Conservation (phyloP, 2,888 invertebrate species). For the Dasysyrphus tricinctus region DNA sequence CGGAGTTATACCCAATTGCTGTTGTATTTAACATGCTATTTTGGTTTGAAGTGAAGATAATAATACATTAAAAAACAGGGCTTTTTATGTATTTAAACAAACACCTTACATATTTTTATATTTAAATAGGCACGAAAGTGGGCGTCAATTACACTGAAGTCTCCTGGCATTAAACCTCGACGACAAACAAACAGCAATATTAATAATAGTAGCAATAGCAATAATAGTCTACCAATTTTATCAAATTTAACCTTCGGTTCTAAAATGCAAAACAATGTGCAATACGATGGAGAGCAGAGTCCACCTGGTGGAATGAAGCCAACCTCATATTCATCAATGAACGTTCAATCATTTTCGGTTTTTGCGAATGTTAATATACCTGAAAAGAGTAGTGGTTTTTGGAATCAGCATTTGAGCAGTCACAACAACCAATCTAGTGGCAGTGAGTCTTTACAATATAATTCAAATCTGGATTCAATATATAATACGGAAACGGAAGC, state of each 20-base stretch:
- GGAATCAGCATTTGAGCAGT: slow-evolving; percentile 67
- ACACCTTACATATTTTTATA: slow-evolving; percentile 4
- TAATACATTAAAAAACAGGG: too few species aligned
- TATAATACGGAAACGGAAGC: slow-evolving; percentile 49
- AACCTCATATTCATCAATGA: slow-evolving; percentile 62
- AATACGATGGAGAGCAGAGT: slow-evolving; percentile 78
- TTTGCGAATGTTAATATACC: slow-evolving; percentile 83
- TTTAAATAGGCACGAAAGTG: slow-evolving; percentile 89
- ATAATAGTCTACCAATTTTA: slow-evolving; percentile 75
- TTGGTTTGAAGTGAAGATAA: too few species aligned
- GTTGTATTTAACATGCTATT: too few species aligned
- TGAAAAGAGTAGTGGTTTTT: slow-evolving; percentile 78
- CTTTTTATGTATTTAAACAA: background rate
- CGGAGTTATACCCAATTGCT: too few species aligned
- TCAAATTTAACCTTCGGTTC: slow-evolving; percentile 77
- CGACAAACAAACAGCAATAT: slow-evolving; percentile 82
- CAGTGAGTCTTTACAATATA: slow-evolving; percentile 43
- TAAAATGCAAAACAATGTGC: slow-evolving; percentile 72
- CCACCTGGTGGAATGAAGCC: slow-evolving; percentile 76
- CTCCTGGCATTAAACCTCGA: slow-evolving; percentile 93
- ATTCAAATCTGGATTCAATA: slow-evolving; percentile 45
- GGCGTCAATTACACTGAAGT: slow-evolving; percentile 93
- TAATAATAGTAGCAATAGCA: slow-evolving; percentile 79
- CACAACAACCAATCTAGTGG: slow-evolving; percentile 42
- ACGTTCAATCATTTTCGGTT: slow-evolving; percentile 80